Percentiles rank a stretch among this genome's conserved stretches.
phyloP scores from a whole-genome alignment of 2,888 invertebrate genomes.

The Tricholauxania praeusta region DNA sequence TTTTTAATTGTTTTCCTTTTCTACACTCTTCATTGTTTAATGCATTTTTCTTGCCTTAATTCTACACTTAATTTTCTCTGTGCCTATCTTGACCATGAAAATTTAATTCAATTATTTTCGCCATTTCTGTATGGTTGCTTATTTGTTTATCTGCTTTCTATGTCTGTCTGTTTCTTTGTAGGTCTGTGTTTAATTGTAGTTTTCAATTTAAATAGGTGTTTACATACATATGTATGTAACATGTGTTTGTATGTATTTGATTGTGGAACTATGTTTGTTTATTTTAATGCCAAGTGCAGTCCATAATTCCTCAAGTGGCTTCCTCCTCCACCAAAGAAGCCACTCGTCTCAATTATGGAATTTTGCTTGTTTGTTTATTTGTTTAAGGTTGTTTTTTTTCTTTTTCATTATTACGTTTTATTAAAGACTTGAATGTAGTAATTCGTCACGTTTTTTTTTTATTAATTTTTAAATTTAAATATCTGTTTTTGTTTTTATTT shows the following conservation, averaged over 20 bases:
- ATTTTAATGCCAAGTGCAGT: constrained; percentile 39
- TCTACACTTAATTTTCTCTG: constrained; percentile 26
- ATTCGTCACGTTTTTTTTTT: no score
- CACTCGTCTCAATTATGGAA: not conserved
- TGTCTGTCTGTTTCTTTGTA: constrained; percentile 20
- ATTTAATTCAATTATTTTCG: constrained; percentile 45
- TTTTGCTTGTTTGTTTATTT: not conserved
- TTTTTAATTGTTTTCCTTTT: not conserved
- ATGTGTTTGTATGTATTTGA: not conserved
- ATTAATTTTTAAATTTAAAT: no score
- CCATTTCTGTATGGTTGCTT: constrained; percentile 1
- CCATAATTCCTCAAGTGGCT: constrained; percentile 22
- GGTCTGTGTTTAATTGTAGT: constrained; percentile 15
- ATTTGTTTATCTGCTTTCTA: constrained; percentile 18
- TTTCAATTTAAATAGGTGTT: constrained; percentile 12
- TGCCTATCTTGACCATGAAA: constrained; percentile 46
- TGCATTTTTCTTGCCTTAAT: constrained; percentile 13
- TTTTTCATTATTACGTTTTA: no score
- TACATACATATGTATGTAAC: not conserved
- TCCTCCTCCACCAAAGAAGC: not conserved
- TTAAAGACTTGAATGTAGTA: no score
- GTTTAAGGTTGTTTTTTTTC: not conserved
- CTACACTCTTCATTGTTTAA: not conserved
- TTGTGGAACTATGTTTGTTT: not conserved
- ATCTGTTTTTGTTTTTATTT: no score